phyloP scores from a whole-genome alignment of 1,140 invertebrate genomes.

The Hypsibius dujardini region DNA sequence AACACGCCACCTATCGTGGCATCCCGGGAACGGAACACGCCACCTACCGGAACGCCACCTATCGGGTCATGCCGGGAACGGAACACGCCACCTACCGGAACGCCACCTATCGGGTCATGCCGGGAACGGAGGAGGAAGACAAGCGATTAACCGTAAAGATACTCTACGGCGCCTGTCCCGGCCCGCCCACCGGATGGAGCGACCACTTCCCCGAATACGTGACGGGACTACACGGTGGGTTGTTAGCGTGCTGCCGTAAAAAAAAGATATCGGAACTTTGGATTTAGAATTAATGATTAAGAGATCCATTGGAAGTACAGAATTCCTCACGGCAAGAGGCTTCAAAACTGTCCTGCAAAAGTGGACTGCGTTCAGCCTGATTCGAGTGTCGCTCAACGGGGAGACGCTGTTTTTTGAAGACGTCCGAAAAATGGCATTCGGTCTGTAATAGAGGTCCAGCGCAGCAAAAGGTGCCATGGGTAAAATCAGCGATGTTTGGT shows the following conservation, averaged over 20 bases:
- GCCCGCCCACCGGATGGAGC: neutral
- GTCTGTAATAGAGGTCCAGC: neutral
- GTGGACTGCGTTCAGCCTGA: constrained; percentile 3
- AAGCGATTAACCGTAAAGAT: neutral
- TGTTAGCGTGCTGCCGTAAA: neutral
- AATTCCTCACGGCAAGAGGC: neutral
- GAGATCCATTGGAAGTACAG: neutral
- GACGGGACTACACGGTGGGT: neutral
- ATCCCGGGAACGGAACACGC: too few relatives aligned
- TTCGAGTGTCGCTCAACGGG: neutral
- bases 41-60: too few relatives aligned
- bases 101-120: too few relatives aligned
- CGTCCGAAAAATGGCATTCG: neutral
- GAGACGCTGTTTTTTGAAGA: neutral
- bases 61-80: too few relatives aligned
- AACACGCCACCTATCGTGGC: too few relatives aligned
- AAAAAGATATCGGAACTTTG: neutral
- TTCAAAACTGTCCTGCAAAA: neutral
- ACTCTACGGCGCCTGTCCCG: neutral
- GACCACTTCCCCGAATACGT: neutral
- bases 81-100: too few relatives aligned
- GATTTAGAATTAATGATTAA: neutral
- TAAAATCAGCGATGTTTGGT: neutral
- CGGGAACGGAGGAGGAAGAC: neutral
- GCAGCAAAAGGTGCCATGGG: neutral